Conservation (phyloP, 2,113 vertebrate genomes). For the Nyctereutes procyonoides region DNA sequence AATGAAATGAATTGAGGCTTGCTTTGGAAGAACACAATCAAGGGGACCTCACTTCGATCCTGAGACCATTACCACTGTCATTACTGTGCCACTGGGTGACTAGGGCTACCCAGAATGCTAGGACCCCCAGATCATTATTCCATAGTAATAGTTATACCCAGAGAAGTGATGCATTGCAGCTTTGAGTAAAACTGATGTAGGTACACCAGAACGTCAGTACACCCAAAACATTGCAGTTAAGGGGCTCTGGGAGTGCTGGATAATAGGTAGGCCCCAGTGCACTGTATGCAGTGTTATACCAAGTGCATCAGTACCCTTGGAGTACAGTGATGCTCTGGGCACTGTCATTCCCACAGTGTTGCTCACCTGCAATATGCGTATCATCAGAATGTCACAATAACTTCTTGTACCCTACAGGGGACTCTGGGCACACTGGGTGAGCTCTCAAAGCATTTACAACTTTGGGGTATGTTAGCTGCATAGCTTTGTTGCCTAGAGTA, state of each 20-base stretch:
- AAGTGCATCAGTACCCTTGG: neutral
- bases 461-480: neutral
- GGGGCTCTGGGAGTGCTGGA: neutral
- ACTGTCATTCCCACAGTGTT: neutral
- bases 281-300: accelerated
- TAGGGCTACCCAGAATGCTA: neutral
- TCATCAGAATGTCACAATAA: neutral
- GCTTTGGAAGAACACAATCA: neutral
- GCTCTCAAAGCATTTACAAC: neutral
- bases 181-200: neutral
- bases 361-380: accelerated
- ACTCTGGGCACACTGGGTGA: neutral
- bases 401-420: neutral
- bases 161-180: neutral
- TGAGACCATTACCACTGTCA: neutral
- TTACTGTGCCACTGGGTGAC: too few species aligned
- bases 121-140: neutral
- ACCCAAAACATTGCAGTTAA: neutral
- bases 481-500: neutral
- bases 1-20: neutral
- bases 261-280: accelerated
- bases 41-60: neutral
- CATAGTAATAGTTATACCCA: accelerated
- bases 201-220: neutral
- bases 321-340: neutral